phyloP scores from a whole-genome alignment of 1,140 invertebrate species.

The Drosophila teissieri region DNA sequence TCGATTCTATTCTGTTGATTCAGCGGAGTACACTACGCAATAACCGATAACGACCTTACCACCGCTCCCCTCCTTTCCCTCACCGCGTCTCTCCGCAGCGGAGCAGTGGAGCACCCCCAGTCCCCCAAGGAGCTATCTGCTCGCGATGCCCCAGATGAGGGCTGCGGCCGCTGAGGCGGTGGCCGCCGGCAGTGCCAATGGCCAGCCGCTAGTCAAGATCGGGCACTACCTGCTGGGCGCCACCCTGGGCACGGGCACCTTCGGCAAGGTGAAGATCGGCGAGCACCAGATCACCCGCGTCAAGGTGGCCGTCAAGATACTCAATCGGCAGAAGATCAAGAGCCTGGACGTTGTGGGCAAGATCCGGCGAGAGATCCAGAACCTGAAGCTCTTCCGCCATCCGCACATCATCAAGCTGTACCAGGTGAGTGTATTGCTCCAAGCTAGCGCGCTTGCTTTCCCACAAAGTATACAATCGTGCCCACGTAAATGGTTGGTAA shows the following conservation, averaged over 20 bases:
- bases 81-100: background rate
- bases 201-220: conserved; percentile 93
- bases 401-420: conserved; percentile 99
- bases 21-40: conserved; percentile 74
- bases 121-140: conserved; percentile 3
- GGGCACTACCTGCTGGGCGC: conserved; percentile 96
- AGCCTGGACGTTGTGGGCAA: conserved; percentile 99
- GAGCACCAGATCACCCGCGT: conserved; percentile 98
- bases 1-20: conserved; percentile 1
- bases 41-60: conserved; percentile 69
- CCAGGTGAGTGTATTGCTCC: conserved; percentile 85
- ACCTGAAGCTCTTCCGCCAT: conserved; percentile 99
- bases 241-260: conserved; percentile 95
- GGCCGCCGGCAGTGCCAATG: conserved; percentile 52
- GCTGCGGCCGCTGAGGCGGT: conserved; percentile 73
- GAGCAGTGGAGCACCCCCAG: conserved; percentile 1
- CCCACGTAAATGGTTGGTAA: background rate
- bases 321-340: conserved; percentile 99
- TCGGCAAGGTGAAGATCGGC: conserved; percentile 98
- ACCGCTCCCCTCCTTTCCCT: background rate
- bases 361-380: conserved; percentile 99
- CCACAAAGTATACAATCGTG: background rate
- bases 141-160: conserved; percentile 71
- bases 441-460: background rate
- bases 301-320: conserved; percentile 99